Evolutionary conservation across 2,113 vertebrate species (phyloP).

Genomic region (Labeo catla): DNA sequence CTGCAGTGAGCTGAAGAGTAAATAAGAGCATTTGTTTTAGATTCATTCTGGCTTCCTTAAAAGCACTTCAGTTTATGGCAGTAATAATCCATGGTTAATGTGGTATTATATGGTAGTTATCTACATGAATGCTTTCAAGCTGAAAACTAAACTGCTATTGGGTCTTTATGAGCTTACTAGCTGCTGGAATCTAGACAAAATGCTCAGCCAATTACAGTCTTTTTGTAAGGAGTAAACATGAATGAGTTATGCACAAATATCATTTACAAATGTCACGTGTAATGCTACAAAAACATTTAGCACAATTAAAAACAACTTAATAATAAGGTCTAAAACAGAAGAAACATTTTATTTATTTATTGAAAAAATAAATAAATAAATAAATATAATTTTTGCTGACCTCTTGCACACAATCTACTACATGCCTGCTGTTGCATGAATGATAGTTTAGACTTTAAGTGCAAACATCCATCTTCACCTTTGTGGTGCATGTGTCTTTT

Average conservation of each 20-base stretch:
- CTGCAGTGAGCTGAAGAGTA: neutral
- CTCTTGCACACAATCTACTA: neutral
- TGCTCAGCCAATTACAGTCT: neutral
- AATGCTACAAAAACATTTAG: neutral
- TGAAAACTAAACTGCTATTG: neutral
- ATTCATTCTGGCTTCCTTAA: neutral
- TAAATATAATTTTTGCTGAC: too few species aligned
- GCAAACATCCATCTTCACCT: neutral
- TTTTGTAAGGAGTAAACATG: neutral
- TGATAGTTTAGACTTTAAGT: neutral
- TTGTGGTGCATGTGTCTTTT: neutral
- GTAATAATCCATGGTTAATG: neutral
- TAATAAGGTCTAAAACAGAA: too few species aligned
- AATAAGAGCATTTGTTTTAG: slow-evolving; percentile 2
- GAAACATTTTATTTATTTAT: too few species aligned
- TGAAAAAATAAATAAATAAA: too few species aligned
- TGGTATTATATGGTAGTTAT: neutral
- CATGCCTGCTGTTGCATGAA: neutral
- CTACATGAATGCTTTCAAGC: neutral
- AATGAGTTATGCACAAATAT: neutral
- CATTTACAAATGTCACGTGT: neutral
- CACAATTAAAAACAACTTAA: too few species aligned
- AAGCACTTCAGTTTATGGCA: neutral
- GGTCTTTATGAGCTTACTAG: neutral
- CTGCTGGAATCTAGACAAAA: neutral